These are phyloP conservation scores for Miichthys miiuy DNA, from an alignment of 2,797 vertebrate species.

Conservation along the genomic window DNA sequence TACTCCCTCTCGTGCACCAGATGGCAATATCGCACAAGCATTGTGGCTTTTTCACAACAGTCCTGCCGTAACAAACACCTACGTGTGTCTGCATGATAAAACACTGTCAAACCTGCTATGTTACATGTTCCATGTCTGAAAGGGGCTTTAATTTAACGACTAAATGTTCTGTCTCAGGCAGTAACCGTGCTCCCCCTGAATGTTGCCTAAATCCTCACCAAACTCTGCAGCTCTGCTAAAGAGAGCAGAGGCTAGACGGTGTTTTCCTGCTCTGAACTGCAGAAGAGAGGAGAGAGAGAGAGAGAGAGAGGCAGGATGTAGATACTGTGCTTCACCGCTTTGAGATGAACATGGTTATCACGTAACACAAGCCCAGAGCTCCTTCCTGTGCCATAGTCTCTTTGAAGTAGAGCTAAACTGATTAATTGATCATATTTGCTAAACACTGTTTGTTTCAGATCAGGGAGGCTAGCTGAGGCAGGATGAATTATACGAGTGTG, in stretches of 20 bases:
- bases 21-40: slow-evolving; percentile 17
- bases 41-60: neutral
- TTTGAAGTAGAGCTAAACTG: slow-evolving; percentile 47
- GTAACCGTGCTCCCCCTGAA: slow-evolving; percentile 24
- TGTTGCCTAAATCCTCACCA: slow-evolving; percentile 39
- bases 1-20: slow-evolving; percentile 20
- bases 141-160: slow-evolving; percentile 25
- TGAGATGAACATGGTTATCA: slow-evolving; percentile 33
- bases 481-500: slow-evolving; percentile 24
- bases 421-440: slow-evolving; percentile 27
- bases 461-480: slow-evolving; percentile 26
- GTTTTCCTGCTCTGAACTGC: slow-evolving; percentile 45
- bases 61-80: neutral
- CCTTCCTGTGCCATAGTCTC: slow-evolving; percentile 25
- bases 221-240: slow-evolving; percentile 43
- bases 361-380: slow-evolving; percentile 33
- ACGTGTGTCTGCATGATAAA: slow-evolving; percentile 2
- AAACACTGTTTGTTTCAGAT: slow-evolving; percentile 30
- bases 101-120: neutral
- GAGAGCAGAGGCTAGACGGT: slow-evolving; percentile 26
- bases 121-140: slow-evolving; percentile 39
- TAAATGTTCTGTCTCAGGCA: slow-evolving; percentile 42
- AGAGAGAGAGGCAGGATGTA: slow-evolving; percentile 28
- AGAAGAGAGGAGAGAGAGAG: slow-evolving; percentile 6
- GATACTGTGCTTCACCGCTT: slow-evolving; percentile 41